Base-by-base conservation (phyloP, 2,888 invertebrate species). In the Cephus spinipes region DNA sequence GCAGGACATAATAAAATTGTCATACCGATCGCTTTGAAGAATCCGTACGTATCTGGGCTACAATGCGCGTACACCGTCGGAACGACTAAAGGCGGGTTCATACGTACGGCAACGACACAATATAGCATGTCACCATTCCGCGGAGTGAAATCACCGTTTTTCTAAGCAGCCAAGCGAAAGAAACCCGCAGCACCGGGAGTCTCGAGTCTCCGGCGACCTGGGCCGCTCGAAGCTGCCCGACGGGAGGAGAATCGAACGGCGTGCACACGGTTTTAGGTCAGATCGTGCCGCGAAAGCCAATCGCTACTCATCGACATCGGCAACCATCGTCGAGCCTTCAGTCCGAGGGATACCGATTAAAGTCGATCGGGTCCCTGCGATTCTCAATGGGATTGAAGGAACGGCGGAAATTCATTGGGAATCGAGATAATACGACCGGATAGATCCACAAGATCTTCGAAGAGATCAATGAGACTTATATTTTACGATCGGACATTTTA, bases 221-320 rank as follows among this genome's bases (percentile, higher is more conserved):
- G 32, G 40, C 40, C 40, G 40, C 40, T 40, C 40, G 69, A 69
- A 32, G 69, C 69, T 32, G 69, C 30, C 69, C 69, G 69, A 32
- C 69, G 32, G 32, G 30, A 69, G 69, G 31, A 69, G 83, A 85
- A 85, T 85, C 87, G 86, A 87, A 83, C 86, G 79, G 81, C 81
- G 81, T 81, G 79, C 80, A 83, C 83, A 82, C 85, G 87, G 85
- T 90, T 90, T 90, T 90, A 90, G 90, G 90, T 90, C 90, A 90
- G 86, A 89, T 89, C 90, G 90, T 90, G 90, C 88, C 81, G 87
- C 86, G 90, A 90, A 90, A 90, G 88, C 88, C 89, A 90, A 90
- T 90, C 85, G 84, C 79, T 80, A 80, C 84, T 86, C 85, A 81
- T 85, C 80, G 84, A 80, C 83, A 40, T 40, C 40, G 40, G 40